Percentiles rank a stretch among this genome's conserved stretches.
Conservation (phyloP, 2,888 invertebrate genomes). For the Mayetiola destructor region DNA sequence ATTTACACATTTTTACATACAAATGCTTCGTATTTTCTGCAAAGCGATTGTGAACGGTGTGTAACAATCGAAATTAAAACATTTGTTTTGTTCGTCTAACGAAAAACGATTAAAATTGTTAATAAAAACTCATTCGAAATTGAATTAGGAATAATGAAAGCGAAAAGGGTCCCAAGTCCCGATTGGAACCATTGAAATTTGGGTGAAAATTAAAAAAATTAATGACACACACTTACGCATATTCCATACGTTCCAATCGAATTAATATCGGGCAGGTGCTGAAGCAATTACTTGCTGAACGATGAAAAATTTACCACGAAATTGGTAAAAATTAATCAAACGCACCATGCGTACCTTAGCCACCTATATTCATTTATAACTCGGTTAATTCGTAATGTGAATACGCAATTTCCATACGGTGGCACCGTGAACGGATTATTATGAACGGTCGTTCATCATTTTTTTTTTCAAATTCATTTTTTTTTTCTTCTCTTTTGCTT, state of each 20-base stretch:
- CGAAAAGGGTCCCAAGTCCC: no score
- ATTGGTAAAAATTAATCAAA: neutral
- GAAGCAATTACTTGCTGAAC: neutral
- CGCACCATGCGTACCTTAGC: neutral
- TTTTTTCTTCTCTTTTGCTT: neutral
- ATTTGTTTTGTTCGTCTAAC: no score
- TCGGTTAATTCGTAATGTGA: neutral
- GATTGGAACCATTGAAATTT: no score
- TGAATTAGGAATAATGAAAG: no score
- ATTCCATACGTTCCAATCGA: neutral
- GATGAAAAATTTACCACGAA: neutral
- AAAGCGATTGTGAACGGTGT: no score
- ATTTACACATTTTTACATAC: no score
- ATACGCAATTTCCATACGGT: neutral
- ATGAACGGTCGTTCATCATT: conserved; percentile 5
- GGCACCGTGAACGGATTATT: neutral
- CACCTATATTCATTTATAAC: conserved; percentile 2
- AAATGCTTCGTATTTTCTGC: no score
- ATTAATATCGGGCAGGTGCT: neutral
- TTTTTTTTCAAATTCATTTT: neutral
- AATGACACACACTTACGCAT: neutral
- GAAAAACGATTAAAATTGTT: no score
- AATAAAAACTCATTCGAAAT: no score
- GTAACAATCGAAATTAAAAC: no score
- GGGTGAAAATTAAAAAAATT: no score